Evolutionary conservation across 2,797 vertebrate genomes (phyloP).

Genomic region (Falco cherrug): DNA sequence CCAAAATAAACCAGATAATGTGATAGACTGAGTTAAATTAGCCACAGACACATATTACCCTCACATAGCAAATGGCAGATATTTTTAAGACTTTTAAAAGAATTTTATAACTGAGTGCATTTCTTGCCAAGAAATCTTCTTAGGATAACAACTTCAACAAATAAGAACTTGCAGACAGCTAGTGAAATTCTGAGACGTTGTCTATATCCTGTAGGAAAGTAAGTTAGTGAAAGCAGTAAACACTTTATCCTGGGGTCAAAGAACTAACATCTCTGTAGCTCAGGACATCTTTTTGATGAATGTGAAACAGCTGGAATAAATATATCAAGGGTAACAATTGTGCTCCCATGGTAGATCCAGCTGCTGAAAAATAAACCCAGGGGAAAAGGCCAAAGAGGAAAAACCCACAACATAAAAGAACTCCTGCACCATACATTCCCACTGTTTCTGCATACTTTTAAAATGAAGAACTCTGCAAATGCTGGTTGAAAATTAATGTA

Average conservation of each 20-base stretch:
- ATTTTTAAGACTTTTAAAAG: background rate
- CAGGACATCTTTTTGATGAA: conserved; percentile 78
- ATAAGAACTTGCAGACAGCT: background rate
- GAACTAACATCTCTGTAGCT: conserved; percentile 9
- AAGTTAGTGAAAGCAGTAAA: background rate
- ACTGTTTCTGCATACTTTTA: background rate
- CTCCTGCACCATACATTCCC: background rate
- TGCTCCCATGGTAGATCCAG: conserved; percentile 58
- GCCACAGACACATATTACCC: background rate
- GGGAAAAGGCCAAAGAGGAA: background rate
- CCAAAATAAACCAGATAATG: background rate
- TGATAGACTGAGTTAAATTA: background rate
- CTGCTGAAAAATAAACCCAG: conserved; percentile 68
- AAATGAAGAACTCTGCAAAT: background rate
- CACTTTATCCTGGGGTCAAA: background rate
- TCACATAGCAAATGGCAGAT: background rate
- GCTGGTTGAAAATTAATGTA: background rate
- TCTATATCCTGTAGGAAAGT: background rate
- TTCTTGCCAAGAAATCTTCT: background rate
- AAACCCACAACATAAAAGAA: background rate
- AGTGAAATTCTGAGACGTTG: background rate
- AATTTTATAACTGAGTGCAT: background rate
- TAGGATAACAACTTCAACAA: background rate
- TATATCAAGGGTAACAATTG: conserved; percentile 58
- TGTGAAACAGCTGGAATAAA: conserved; percentile 76